phyloP scores from a whole-genome alignment of 2,113 vertebrate genomes.

The Aldabrachelys gigantea region DNA sequence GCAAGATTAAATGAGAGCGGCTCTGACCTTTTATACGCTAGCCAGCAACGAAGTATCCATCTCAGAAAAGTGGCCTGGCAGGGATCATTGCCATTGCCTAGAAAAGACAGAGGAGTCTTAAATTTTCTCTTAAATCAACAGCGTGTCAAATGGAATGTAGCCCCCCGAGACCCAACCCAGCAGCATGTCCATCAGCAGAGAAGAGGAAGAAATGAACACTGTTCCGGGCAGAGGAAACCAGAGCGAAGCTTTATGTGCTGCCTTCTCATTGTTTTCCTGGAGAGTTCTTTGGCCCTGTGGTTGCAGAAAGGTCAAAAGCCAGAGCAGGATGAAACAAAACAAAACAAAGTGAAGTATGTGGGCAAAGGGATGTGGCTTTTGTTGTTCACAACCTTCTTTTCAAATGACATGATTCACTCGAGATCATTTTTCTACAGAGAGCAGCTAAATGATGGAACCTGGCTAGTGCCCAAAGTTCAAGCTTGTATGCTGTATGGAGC shows the following conservation, averaged over 20 bases:
- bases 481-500: not conserved
- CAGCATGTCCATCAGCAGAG: not conserved
- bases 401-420: not conserved
- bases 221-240: not conserved
- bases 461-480: not conserved
- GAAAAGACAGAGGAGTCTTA: slow-evolving; percentile 10
- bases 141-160: not conserved
- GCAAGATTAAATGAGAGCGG: not conserved
- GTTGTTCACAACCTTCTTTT: not conserved
- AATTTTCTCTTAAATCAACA: slow-evolving; percentile 27
- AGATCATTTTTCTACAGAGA: not conserved
- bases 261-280: not conserved
- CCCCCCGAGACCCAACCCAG: not conserved
- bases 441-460: not conserved
- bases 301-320: not conserved
- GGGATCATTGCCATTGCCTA: not conserved
- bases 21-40: not conserved
- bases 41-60: not conserved
- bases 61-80: not conserved
- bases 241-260: not conserved
- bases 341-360: not conserved
- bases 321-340: not conserved
- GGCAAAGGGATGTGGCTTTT: not conserved
- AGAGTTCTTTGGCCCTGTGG: not conserved
- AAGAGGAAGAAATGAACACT: not conserved